Percentiles rank a stretch among this genome's conserved stretches.
phyloP scores from a whole-genome alignment of 2,888 invertebrate genomes.

The Chaitophorus viminalis region DNA sequence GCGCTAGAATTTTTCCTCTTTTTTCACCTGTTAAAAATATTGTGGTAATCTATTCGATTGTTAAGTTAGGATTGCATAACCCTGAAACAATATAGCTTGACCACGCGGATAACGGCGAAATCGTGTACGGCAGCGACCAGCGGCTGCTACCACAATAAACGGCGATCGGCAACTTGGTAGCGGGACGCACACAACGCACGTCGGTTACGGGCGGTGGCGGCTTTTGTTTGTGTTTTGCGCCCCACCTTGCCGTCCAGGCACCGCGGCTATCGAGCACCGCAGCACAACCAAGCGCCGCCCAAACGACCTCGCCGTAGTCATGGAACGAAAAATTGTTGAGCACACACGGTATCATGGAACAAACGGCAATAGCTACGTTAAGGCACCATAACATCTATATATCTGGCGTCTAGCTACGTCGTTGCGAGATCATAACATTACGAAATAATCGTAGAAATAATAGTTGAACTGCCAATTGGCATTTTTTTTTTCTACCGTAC shows the following conservation, averaged over 20 bases:
- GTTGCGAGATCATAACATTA: too few species aligned
- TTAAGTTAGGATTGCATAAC: too few species aligned
- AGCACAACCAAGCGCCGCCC: constrained; percentile 38
- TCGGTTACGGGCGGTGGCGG: constrained; percentile 46
- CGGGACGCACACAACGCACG: constrained; percentile 29
- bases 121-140: too few species aligned
- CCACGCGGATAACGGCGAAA: background rate
- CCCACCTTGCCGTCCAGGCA: constrained; percentile 18
- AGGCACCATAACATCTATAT: too few species aligned
- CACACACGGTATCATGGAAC: background rate
- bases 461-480: background rate
- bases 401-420: too few species aligned
- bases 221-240: constrained; percentile 54
- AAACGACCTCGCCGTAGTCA: constrained; percentile 39
- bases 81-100: background rate
- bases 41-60: too few species aligned
- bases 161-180: too few species aligned
- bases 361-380: background rate
- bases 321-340: constrained; percentile 23
- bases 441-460: background rate
- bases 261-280: background rate
- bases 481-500: background rate
- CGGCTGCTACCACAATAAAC: background rate
- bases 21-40: too few species aligned
- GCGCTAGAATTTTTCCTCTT: background rate